Percentiles rank a stretch among this genome's conserved stretches.
Conservation (phyloP, 92 coral and sea anemone species). For the Micromussa lordhowensis region DNA sequence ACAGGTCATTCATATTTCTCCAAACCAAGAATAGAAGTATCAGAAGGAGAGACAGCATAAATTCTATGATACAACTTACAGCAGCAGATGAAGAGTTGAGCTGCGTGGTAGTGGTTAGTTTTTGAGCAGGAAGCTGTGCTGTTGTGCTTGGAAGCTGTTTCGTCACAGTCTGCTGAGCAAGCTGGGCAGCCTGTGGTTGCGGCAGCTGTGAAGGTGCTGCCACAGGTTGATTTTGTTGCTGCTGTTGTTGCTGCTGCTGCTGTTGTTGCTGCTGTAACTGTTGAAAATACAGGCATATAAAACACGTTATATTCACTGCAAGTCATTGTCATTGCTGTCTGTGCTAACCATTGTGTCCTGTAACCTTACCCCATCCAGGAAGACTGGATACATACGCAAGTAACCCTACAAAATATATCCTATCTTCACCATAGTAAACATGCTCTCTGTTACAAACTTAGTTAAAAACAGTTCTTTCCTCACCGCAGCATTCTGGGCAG, state of each 20-base stretch:
- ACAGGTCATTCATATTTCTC: too few relatives aligned
- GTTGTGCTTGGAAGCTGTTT: slow-evolving; percentile 58
- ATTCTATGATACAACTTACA: slow-evolving; percentile 44
- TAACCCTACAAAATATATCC: too few relatives aligned
- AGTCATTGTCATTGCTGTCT: too few relatives aligned
- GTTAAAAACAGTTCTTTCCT: slow-evolving; percentile 4
- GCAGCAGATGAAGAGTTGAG: slow-evolving; percentile 70
- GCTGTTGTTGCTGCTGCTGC: too few relatives aligned
- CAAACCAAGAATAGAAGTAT: background rate
- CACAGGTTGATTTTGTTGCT: slow-evolving; percentile 64
- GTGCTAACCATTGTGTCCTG: too few relatives aligned
- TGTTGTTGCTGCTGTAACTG: slow-evolving; percentile 73
- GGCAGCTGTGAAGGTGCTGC: slow-evolving; percentile 50
- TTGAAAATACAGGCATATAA: background rate
- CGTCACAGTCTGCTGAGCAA: slow-evolving; percentile 65
- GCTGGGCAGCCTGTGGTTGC: slow-evolving; percentile 61
- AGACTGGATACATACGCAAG: too few relatives aligned
- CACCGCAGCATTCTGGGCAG: slow-evolving; percentile 79
- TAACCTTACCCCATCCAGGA: too few relatives aligned
- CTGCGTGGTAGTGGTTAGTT: slow-evolving; percentile 72
- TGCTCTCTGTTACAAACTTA: background rate
- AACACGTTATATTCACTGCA: background rate
- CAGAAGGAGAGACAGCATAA: background rate
- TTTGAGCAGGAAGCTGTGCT: slow-evolving; percentile 69
- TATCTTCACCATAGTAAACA: too few relatives aligned